Evolutionary conservation across 2,113 vertebrate species (phyloP), one percentile per base, ranked within the genome.

Genomic region (Collichthys lucidus): DNA sequence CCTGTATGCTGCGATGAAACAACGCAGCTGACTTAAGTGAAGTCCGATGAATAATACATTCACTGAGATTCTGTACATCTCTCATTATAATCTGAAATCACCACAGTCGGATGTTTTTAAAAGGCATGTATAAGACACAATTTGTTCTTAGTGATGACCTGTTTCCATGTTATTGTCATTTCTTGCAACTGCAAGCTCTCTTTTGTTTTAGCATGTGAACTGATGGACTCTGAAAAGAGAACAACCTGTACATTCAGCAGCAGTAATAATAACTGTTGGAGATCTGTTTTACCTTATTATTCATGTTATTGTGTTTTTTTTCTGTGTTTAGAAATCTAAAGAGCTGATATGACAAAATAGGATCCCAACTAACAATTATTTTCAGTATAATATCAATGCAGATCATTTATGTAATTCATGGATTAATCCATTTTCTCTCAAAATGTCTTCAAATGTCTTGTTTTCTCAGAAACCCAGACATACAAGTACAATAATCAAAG

Each of bases 11-110:
- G 82, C 68, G 7, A 63, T 50, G 74, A 52, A 66, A 61, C 79
- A 55, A 29, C 66, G 12, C 84, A 86, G 78, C 80, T 73, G 78
- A 83, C 80, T 80, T 35, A 59, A 68, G 72, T 75, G 77, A 81
- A 68, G 76, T 20, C 63, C 55, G 61, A 87, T 92, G 70, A 91
- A 91, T 91, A 90, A 92, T 86, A 84, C 14, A 90, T 90, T 46
- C 6, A 2, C 5, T 11, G 44, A 83, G 73, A 67, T 19, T 73
- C 80, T 87, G 86, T 61, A 65, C 53, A 57, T 79, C 46, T 35
- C 78, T 82, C 65, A 61, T 86, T 75, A 66, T 35, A 9, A 74
- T 31, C 76, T 26, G 1, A 44, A 69, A 67, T 60, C 31, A 72
- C 71, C 31, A 15, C 61, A 46, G 53, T 3, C 20, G 42, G 62